These are phyloP conservation scores for Chironomus striatipennis DNA, from an alignment of 1,140 invertebrate species.

Conservation along the genomic window DNA sequence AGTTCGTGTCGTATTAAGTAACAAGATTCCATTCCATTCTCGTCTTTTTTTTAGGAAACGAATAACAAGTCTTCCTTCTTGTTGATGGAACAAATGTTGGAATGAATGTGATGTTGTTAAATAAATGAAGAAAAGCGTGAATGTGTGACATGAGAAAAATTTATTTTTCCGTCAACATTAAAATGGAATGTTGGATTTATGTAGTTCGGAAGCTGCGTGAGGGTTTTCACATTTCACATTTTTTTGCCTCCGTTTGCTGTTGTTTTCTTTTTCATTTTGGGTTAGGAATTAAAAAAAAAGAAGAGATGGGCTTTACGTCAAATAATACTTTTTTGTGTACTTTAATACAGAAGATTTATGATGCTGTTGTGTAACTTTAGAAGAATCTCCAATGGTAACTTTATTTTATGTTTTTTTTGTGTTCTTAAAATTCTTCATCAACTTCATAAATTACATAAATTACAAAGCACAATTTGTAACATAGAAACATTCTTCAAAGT, in stretches of 20 bases:
- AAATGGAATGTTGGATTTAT: constrained; percentile 13
- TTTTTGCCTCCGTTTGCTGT: background rate
- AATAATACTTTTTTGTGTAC: background rate
- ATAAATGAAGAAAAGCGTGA: background rate
- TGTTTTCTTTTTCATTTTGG: background rate
- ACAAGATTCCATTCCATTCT: background rate
- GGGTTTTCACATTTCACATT: background rate
- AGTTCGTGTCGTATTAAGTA: background rate
- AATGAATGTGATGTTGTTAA: background rate
- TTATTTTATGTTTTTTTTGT: background rate
- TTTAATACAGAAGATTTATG: background rate
- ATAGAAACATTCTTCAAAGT: no score
- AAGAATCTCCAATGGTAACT: constrained; percentile 5
- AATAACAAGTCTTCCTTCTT: background rate
- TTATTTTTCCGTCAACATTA: background rate
- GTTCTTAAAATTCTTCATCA: no score
- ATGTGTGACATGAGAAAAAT: background rate
- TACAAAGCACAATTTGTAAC: no score
- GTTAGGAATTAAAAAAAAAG: background rate
- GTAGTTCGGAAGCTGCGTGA: constrained; percentile 5
- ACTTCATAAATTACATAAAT: no score
- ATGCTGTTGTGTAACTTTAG: constrained; percentile 4
- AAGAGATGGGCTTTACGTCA: background rate
- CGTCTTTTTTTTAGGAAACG: background rate
- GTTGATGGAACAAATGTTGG: background rate